phyloP scores from a whole-genome alignment of 2,888 invertebrate species.

The Mamestra brassicae region DNA sequence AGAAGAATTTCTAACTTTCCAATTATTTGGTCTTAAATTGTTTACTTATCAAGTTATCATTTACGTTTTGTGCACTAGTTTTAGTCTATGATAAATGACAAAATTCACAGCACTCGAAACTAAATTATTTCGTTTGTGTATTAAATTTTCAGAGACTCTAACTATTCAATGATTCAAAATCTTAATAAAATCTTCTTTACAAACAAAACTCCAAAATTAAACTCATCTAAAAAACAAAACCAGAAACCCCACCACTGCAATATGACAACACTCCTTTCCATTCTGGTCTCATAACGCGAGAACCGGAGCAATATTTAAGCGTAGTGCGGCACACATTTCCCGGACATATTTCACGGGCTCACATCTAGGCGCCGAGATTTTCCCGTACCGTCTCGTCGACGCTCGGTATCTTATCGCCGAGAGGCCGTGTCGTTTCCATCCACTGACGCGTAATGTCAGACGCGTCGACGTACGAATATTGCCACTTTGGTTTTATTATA shows the following conservation, averaged over 20 bases:
- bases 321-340: conserved; percentile 64
- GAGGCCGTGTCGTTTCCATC: conserved; percentile 57
- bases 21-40: no score
- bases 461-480: conserved; percentile 65
- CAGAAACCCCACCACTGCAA: conserved; percentile 42
- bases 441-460: conserved; percentile 54
- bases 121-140: neutral
- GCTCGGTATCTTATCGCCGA: conserved; percentile 62
- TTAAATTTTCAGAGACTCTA: no score
- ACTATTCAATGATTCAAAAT: no score
- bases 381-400: conserved; percentile 49
- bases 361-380: conserved; percentile 64
- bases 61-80: neutral
- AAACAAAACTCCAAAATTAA: neutral
- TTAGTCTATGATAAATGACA: neutral
- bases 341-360: conserved; percentile 70
- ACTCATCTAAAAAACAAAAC: conserved; percentile 13
- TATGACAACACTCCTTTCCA: conserved; percentile 59
- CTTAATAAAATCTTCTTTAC: no score
- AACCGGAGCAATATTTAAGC: conserved; percentile 65
- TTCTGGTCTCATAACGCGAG: conserved; percentile 61
- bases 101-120: neutral
- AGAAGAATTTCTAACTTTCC: neutral
- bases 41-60: no score
- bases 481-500: conserved; percentile 61